Evolutionary conservation across 2,797 vertebrate species (phyloP).

Genomic region (Gobionotothen gibberifrons): DNA sequence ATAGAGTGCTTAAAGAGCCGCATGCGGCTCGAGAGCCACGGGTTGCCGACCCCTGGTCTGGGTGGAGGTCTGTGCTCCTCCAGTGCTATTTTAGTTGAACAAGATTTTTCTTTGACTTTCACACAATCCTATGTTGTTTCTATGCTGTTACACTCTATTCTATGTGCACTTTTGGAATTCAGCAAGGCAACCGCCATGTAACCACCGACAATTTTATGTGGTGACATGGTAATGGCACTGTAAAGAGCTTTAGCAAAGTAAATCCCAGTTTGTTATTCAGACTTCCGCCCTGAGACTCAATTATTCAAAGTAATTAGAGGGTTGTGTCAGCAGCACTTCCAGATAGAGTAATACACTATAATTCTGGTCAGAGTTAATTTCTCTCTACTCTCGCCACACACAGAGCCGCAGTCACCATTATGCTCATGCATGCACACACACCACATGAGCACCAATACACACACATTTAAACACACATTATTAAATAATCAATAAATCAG

Average conservation of each 20-base stretch:
- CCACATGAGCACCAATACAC: not conserved
- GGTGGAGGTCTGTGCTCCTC: too few species aligned
- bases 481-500: too few species aligned
- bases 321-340: constrained; percentile 50
- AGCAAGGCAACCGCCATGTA: not conserved
- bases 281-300: constrained; percentile 46
- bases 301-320: constrained; percentile 67
- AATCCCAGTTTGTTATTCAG: constrained; percentile 18
- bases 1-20: too few species aligned
- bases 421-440: not conserved
- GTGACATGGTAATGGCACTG: constrained; percentile 7
- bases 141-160: not conserved
- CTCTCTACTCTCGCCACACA: constrained; percentile 54
- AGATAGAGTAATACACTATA: constrained; percentile 46
- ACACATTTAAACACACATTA: not conserved
- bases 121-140: not conserved
- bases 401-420: constrained; percentile 27
- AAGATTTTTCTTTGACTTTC: too few species aligned
- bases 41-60: too few species aligned
- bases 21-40: too few species aligned
- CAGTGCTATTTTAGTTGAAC: too few species aligned
- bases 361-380: constrained; percentile 56
- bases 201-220: not conserved
- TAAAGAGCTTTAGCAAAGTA: constrained; percentile 12
- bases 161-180: constrained; percentile 7